Evolutionary conservation across 1,140 invertebrate genomes (phyloP), one percentile per base, ranked within the genome.

Genomic region (Tetraneura akinire): DNA sequence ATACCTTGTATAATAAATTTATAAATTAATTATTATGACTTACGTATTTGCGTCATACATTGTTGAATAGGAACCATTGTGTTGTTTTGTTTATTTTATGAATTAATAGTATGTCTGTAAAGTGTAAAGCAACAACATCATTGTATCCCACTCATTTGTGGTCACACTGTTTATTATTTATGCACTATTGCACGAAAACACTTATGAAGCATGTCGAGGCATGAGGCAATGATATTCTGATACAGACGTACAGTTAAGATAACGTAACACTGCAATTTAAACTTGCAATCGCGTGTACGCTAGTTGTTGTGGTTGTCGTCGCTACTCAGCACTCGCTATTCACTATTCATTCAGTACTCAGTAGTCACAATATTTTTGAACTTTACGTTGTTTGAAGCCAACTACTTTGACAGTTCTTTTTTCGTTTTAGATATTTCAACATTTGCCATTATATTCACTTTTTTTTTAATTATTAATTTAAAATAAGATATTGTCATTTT

Each of bases 111-210:
- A 8, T 37, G 32, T 37, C 8, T 37, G 8, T 37, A 37, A 37
- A 37, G 8, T 37, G 32, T 37, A 37, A 37, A 37, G 32, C 32
- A 8, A 5, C 18, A 62, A 64, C 21, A 21, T 64, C 18, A 21
- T 66, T 42, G 62, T 66, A 66, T 14, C 18, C n/a, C 11, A 18
- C 32, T 21, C 18, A 6, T 42, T 32, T 18, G 64, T 47, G 64
- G 64, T 68, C 64, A 68, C 64, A 68, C 64, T 68, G 64, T 16
- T 68, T 42, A 13, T 68, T 68, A 47, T 68, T 68, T 16, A 45
- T 68, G 13, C 47, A 45, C 42, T n/a, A 26, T 11, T 21, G 51
- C 16, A 53, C 5, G 8, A 53, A 47, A 47, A 4, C 45, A 10
- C n/a, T n/a, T n/a, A n/a, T n/a, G n/a, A n/a, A n/a, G n/a, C n/a